phyloP scores from a whole-genome alignment of 2,797 vertebrate genomes.

The Schizothorax lantsangensis region DNA sequence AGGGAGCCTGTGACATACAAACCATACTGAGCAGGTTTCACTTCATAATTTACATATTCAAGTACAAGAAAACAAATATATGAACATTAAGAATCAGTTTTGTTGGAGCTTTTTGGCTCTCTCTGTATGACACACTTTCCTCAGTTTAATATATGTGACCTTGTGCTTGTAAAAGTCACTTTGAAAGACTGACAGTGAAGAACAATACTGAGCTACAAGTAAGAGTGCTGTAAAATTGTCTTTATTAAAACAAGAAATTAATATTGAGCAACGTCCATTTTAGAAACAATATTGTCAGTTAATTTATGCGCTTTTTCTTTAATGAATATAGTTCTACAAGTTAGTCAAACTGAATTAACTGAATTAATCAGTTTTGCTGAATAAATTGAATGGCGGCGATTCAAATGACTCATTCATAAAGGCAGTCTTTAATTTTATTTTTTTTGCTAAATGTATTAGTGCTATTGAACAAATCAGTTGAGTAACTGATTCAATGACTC shows the following conservation, averaged over 20 bases:
- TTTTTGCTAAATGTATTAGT: too few relatives aligned
- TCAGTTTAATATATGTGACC: background rate
- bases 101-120: background rate
- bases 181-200: background rate
- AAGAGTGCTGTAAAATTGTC: background rate
- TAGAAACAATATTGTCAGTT: background rate
- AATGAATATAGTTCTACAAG: background rate
- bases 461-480: background rate
- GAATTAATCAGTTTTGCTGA: background rate
- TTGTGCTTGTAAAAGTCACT: background rate
- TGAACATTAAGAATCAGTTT: background rate
- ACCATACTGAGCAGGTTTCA: background rate
- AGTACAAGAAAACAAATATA: background rate
- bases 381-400: background rate
- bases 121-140: background rate
- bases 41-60: background rate
- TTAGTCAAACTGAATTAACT: background rate
- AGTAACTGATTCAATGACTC: background rate
- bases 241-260: background rate
- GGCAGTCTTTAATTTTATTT: too few relatives aligned
- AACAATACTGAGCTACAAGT: background rate
- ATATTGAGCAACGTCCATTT: background rate
- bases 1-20: background rate
- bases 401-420: background rate
- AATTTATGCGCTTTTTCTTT: background rate